Evolutionary conservation across 2,888 invertebrate species (phyloP).

Genomic region (Dryocosmus kuriphilus): DNA sequence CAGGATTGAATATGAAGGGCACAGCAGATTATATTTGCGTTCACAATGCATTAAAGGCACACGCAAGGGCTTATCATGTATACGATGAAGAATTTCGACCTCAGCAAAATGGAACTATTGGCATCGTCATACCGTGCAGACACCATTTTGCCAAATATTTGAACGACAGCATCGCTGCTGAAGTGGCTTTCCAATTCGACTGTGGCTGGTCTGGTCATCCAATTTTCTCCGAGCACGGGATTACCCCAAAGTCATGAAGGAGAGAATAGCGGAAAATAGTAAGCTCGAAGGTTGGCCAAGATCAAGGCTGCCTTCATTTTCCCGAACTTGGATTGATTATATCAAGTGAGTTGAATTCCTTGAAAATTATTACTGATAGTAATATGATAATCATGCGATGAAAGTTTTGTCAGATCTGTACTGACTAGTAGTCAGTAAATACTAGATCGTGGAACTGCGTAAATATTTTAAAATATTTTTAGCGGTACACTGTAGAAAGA

Average conservation of each 20-base stretch:
- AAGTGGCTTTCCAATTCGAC: slow-evolving; percentile 71
- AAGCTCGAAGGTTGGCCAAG: slow-evolving; percentile 72
- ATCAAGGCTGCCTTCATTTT: slow-evolving; percentile 78
- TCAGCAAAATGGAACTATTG: slow-evolving; percentile 79
- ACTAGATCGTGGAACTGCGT: too few species aligned
- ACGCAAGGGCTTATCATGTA: slow-evolving; percentile 84
- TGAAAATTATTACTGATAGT: neutral
- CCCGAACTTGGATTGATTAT: slow-evolving; percentile 80
- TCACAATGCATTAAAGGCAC: slow-evolving; percentile 87
- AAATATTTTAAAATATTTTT: too few species aligned
- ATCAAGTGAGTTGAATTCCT: slow-evolving; percentile 74
- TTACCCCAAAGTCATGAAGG: slow-evolving; percentile 79
- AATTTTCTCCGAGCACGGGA: slow-evolving; percentile 78
- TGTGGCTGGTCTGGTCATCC: slow-evolving; percentile 79
- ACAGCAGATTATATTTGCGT: slow-evolving; percentile 77
- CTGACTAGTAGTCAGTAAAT: too few species aligned
- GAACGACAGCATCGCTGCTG: slow-evolving; percentile 53
- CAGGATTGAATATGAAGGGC: slow-evolving; percentile 39
- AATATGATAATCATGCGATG: too few species aligned
- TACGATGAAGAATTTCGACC: slow-evolving; percentile 81
- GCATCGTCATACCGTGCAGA: slow-evolving; percentile 47
- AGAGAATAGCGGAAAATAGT: slow-evolving; percentile 76
- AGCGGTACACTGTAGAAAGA: too few species aligned
- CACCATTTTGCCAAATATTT: slow-evolving; percentile 55
- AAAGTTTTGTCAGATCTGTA: too few species aligned